A percentile compares a stretch with the other conserved stretches of the same genome.
Conservation (phyloP, 2,113 vertebrate species). For the Talpa occidentalis region DNA sequence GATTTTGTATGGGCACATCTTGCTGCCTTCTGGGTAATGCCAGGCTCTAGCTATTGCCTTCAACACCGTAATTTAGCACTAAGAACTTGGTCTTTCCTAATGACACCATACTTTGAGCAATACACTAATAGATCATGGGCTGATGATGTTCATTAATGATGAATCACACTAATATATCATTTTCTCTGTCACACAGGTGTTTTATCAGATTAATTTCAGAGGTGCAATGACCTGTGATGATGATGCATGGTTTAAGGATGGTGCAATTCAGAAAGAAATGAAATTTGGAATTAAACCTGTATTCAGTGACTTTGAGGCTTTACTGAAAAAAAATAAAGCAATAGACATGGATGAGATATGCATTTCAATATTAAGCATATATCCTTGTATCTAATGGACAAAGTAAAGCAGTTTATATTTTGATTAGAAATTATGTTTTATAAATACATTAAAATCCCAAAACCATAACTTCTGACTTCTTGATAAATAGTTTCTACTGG, state of each 20-base stretch:
- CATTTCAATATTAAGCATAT: not conserved
- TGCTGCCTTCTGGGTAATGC: constrained; percentile 64
- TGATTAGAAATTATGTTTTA: not conserved
- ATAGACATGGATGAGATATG: not conserved
- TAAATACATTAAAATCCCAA: not conserved
- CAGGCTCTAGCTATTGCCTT: constrained; percentile 58
- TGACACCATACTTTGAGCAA: constrained; percentile 74
- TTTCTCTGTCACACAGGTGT: constrained; percentile 83
- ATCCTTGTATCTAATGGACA: not conserved
- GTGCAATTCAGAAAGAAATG: constrained; percentile 78
- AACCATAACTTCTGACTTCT: not conserved
- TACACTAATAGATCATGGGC: constrained; percentile 81
- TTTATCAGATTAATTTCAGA: constrained; percentile 85
- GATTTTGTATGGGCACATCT: constrained; percentile 35
- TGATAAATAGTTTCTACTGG: not conserved
- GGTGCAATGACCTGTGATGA: constrained; percentile 73
- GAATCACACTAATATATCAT: constrained; percentile 85
- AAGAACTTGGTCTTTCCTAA: constrained; percentile 76
- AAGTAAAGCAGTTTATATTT: not conserved
- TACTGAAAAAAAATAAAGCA: constrained; percentile 44
- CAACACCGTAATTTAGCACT: constrained; percentile 73
- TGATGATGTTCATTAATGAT: constrained; percentile 84
- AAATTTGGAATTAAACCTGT: constrained; percentile 69
- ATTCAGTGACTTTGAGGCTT: constrained; percentile 51
- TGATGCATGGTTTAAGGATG: constrained; percentile 77